Percentiles rank a stretch among this genome's conserved stretches.
phyloP scores from a whole-genome alignment of 2,888 invertebrate species.

The Trachelus stipa region DNA sequence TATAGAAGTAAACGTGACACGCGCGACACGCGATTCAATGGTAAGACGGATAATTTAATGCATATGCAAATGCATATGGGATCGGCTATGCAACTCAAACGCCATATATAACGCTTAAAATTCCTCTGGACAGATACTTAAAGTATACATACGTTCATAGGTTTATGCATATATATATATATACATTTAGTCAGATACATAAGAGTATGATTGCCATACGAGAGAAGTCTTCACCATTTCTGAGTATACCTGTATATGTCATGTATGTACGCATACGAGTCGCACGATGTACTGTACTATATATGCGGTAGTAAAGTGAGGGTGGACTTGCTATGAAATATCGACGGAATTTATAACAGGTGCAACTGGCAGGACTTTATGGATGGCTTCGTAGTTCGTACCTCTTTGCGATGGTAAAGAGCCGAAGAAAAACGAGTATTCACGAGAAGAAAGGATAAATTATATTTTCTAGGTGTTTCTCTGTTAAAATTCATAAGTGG shows the following conservation, averaged over 20 bases:
- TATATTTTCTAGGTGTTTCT: not conserved
- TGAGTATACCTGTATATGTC: not conserved
- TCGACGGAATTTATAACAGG: conserved; percentile 44
- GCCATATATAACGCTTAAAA: conserved; percentile 3
- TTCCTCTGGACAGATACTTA: not conserved
- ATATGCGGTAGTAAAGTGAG: not conserved
- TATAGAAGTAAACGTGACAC: not conserved
- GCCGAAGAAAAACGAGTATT: conserved; percentile 4
- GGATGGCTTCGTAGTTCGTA: conserved; percentile 22
- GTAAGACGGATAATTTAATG: conserved; percentile 39
- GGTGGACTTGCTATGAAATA: conserved; percentile 41
- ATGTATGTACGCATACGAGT: not conserved
- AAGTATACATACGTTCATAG: not conserved
- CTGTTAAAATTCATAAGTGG: not conserved
- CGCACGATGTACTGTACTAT: not conserved
- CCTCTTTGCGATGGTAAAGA: conserved; percentile 2
- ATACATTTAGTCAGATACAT: not conserved
- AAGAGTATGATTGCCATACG: not conserved
- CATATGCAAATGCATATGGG: conserved; percentile 47
- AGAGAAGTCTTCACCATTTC: not conserved
- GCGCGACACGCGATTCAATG: not conserved
- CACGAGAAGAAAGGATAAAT: not conserved
- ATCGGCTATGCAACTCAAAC: conserved; percentile 31
- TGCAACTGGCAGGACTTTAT: conserved; percentile 41
- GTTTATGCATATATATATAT: not conserved